These are phyloP conservation scores for Nautilus pompilius DNA, from an alignment of 1,140 invertebrate species.

Conservation along the genomic window DNA sequence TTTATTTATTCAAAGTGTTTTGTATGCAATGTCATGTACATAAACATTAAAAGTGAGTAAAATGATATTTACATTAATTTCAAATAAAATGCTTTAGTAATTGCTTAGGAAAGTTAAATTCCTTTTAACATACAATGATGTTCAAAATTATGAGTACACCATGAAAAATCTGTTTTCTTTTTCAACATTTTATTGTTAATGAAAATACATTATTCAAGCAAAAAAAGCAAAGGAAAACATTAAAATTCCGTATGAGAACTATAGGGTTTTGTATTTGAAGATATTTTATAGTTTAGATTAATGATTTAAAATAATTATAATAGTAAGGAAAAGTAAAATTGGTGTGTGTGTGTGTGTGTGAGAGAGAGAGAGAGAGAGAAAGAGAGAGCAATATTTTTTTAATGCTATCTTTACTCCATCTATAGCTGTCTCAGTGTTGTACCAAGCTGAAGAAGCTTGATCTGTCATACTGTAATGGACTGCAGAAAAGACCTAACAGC, in stretches of 20 bases:
- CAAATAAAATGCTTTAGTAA: no score
- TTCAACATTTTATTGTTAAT: no score
- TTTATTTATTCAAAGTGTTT: neutral
- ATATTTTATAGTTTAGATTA: neutral
- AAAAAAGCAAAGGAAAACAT: neutral
- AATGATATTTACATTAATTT: no score
- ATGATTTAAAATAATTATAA: neutral
- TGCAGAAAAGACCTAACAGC: conserved; percentile 25
- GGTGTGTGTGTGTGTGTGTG: neutral
- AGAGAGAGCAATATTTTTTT: neutral
- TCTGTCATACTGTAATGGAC: conserved; percentile 42
- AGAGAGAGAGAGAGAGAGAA: neutral
- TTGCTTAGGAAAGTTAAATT: neutral
- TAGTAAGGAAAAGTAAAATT: neutral
- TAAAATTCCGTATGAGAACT: neutral
- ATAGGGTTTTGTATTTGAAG: neutral
- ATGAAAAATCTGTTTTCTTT: no score
- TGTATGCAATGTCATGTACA: neutral
- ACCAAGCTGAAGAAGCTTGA: conserved; percentile 35
- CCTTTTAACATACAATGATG: neutral
- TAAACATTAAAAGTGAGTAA: neutral
- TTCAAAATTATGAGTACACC: neutral
- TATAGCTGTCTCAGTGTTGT: conserved; percentile 42
- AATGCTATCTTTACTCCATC: neutral
- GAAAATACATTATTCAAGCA: no score